Percentiles rank a stretch among this genome's conserved stretches.
phyloP scores from a whole-genome alignment of 2,888 invertebrate genomes.

The Yponomeuta malinellus region DNA sequence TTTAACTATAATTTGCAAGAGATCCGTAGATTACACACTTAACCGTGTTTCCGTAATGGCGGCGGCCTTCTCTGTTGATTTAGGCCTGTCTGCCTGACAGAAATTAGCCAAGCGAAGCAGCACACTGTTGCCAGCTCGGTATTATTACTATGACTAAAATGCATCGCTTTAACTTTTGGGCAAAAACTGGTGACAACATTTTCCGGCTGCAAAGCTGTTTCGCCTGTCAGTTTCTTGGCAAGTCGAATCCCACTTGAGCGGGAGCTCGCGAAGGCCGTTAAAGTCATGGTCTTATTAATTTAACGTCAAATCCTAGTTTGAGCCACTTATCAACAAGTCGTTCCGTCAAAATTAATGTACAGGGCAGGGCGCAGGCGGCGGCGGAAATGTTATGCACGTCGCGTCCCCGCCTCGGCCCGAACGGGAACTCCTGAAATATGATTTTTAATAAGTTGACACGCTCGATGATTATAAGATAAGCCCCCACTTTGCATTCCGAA shows the following conservation, averaged over 20 bases:
- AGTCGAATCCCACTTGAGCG: conserved; percentile 12
- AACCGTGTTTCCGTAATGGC: conserved; percentile 43
- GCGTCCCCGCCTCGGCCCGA: conserved; percentile 35
- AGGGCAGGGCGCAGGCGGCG: conserved; percentile 21
- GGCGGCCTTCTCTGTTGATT: conserved; percentile 52
- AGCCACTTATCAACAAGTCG: conserved; percentile 42
- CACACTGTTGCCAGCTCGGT: conserved; percentile 2
- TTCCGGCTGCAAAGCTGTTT: neutral
- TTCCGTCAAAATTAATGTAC: conserved; percentile 45
- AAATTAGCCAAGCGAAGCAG: conserved; percentile 39
- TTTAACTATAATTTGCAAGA: conserved; percentile 64
- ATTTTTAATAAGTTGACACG: conserved; percentile 77
- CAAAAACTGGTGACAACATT: neutral
- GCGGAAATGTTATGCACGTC: conserved; percentile 48
- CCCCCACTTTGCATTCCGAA: conserved; percentile 72
- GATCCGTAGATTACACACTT: conserved; percentile 67
- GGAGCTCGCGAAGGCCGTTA: conserved; percentile 7
- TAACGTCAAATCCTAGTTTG: conserved; percentile 33
- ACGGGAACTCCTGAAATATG: conserved; percentile 67
- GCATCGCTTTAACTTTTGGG: neutral
- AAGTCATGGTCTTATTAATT: conserved; percentile 30
- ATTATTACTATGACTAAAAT: neutral
- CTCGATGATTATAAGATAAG: conserved; percentile 76
- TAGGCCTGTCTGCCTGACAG: conserved; percentile 62
- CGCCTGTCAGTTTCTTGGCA: conserved; percentile 6